phyloP scores from a whole-genome alignment of 23 tunicate species.

The Trididemnum clinides region DNA sequence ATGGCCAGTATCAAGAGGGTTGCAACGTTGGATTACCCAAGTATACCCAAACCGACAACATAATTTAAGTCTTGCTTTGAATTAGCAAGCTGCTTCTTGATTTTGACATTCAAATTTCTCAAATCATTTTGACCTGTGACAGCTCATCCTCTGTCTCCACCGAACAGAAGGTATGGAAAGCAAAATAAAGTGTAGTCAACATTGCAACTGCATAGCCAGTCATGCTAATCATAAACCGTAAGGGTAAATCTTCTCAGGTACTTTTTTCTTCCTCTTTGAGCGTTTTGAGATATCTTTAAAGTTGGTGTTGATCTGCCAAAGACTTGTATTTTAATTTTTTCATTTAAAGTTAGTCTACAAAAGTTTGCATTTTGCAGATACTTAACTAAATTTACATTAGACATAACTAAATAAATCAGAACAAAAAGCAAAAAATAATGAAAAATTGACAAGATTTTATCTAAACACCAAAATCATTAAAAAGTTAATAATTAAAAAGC shows the following conservation, averaged over 20 bases:
- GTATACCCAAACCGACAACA: not conserved
- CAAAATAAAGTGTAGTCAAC: slow-evolving; percentile 2
- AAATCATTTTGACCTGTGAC: not conserved
- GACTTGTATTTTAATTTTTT: not conserved
- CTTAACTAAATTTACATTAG: not conserved
- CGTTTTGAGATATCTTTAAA: not conserved
- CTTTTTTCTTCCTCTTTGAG: not conserved
- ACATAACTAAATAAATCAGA: no score
- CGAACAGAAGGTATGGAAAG: slow-evolving; percentile 14
- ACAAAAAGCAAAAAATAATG: no score
- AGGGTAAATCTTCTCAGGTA: not conserved
- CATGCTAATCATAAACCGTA: not conserved
- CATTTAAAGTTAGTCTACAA: not conserved
- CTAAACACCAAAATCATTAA: no score
- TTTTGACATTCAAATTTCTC: not conserved
- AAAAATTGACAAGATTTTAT: no score
- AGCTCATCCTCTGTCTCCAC: not conserved
- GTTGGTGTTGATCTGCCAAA: not conserved
- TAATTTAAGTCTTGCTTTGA: not conserved
- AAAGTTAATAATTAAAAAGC: no score
- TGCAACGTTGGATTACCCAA: not conserved
- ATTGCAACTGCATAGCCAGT: slow-evolving; percentile 11
- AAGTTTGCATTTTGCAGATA: not conserved
- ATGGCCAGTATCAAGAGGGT: not conserved
- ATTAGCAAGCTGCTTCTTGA: not conserved